Evolutionary conservation across 2,888 invertebrate species (phyloP).

Genomic region (Imbricaverruca yamaguchii): DNA sequence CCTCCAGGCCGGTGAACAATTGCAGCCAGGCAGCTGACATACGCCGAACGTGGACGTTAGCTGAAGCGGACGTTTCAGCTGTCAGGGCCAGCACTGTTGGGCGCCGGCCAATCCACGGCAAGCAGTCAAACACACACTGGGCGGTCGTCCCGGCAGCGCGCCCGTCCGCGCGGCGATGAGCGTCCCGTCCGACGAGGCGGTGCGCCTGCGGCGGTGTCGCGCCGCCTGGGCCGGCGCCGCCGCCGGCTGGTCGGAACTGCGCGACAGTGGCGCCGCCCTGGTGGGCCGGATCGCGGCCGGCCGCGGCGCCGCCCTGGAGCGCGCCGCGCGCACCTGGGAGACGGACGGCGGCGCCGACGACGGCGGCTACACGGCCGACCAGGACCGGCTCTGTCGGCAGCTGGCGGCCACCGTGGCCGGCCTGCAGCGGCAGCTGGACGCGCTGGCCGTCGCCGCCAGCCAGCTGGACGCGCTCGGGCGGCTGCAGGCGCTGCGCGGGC

Average conservation of each 20-base stretch:
- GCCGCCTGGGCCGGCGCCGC: neutral
- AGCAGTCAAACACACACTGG: neutral
- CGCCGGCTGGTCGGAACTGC: neutral
- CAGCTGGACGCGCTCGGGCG: neutral
- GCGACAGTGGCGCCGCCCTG: neutral
- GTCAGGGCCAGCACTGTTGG: no score
- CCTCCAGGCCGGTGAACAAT: no score
- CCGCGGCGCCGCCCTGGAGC: constrained; percentile 1
- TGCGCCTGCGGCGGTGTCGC: neutral
- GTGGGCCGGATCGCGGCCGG: neutral
- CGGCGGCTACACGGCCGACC: neutral
- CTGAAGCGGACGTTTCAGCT: no score
- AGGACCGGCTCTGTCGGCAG: neutral
- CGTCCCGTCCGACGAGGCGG: neutral
- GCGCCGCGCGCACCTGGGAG: neutral
- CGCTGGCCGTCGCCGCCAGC: neutral
- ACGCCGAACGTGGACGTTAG: no score
- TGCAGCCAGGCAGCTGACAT: no score
- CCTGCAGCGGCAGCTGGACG: neutral
- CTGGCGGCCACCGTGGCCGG: neutral
- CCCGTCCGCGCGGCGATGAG: neutral
- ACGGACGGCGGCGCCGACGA: neutral
- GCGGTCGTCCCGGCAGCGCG: no score
- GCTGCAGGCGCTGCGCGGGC: neutral
- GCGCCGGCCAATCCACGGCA: neutral